phyloP scores from a whole-genome alignment of 2,888 invertebrate species.

The Morpho deidamia region DNA sequence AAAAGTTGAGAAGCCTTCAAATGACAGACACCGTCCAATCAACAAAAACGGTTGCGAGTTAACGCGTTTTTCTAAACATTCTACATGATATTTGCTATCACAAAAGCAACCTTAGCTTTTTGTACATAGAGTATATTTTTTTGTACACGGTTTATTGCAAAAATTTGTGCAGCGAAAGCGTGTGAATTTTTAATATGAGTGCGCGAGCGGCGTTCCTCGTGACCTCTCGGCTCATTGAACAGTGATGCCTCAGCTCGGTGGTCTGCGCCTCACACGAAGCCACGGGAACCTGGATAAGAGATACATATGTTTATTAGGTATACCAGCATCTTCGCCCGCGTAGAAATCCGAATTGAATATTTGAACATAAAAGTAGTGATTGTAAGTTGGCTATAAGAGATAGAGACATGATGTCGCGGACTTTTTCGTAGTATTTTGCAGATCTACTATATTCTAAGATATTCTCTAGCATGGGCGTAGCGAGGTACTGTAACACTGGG shows the following conservation, averaged over 20 bases:
- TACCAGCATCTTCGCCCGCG: too few relatives aligned
- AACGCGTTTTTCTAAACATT: slow-evolving; percentile 6
- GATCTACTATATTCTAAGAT: too few relatives aligned
- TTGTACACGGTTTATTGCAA: not conserved
- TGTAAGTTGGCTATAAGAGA: too few relatives aligned
- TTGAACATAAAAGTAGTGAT: too few relatives aligned
- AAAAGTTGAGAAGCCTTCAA: slow-evolving; percentile 18
- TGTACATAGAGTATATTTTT: not conserved
- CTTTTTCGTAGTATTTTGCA: too few relatives aligned
- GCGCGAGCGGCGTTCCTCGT: slow-evolving; percentile 30
- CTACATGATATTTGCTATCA: not conserved
- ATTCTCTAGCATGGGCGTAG: too few relatives aligned
- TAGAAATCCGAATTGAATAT: too few relatives aligned
- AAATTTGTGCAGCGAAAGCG: slow-evolving; percentile 23
- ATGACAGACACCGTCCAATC: slow-evolving; percentile 12
- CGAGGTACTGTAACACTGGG: too few relatives aligned
- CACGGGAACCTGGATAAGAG: slow-evolving; percentile 17
- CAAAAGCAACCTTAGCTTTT: not conserved
- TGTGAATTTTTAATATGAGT: slow-evolving; percentile 31
- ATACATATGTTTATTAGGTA: not conserved
- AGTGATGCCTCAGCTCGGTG: slow-evolving; percentile 52
- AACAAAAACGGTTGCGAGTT: slow-evolving; percentile 33
- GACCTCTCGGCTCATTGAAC: slow-evolving; percentile 51
- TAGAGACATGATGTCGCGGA: too few relatives aligned
- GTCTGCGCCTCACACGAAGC: slow-evolving; percentile 53